Evolutionary conservation across 1,140 invertebrate genomes (phyloP).

Genomic region (Ceratoteleas bidentatus): DNA sequence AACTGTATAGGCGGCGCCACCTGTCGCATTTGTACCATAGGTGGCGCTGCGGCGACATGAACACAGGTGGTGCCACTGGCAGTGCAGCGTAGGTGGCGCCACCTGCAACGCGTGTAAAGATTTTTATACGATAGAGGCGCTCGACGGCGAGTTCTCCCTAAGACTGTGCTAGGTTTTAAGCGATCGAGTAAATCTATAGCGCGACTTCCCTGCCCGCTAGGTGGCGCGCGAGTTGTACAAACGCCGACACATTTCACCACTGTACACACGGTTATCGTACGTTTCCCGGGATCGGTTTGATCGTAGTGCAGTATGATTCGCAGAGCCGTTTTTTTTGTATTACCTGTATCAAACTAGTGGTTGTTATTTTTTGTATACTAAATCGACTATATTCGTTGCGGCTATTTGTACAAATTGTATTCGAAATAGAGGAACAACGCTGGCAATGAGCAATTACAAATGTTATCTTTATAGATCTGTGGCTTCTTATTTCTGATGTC

Average conservation of each 20-base stretch:
- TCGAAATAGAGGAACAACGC: conserved; percentile 20
- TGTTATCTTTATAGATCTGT: conserved; percentile 41
- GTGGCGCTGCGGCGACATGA: no score
- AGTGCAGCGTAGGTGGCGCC: no score
- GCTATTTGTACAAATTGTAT: conserved; percentile 47
- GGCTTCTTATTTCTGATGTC: not conserved
- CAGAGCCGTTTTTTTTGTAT: conserved; percentile 63
- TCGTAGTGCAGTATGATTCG: no score
- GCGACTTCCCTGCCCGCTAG: conserved; percentile 47
- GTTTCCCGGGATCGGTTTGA: no score
- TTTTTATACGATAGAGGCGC: conserved; percentile 68
- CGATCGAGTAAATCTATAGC: no score
- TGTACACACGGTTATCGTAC: no score
- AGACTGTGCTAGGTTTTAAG: conserved; percentile 72
- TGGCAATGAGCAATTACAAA: conserved; percentile 57
- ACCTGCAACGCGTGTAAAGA: conserved; percentile 41
- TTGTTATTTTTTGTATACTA: conserved; percentile 71
- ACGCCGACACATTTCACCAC: no score
- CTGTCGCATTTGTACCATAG: no score
- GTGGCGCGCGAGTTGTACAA: conserved; percentile 8
- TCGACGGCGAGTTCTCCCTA: conserved; percentile 62
- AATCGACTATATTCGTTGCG: conserved; percentile 66
- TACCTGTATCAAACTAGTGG: conserved; percentile 63
- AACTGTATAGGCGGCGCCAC: no score
- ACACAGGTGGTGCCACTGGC: no score